These are phyloP conservation scores for Lycocorax pyrrhopterus DNA, from an alignment of 2,113 vertebrate genomes.

Conservation along the genomic window DNA sequence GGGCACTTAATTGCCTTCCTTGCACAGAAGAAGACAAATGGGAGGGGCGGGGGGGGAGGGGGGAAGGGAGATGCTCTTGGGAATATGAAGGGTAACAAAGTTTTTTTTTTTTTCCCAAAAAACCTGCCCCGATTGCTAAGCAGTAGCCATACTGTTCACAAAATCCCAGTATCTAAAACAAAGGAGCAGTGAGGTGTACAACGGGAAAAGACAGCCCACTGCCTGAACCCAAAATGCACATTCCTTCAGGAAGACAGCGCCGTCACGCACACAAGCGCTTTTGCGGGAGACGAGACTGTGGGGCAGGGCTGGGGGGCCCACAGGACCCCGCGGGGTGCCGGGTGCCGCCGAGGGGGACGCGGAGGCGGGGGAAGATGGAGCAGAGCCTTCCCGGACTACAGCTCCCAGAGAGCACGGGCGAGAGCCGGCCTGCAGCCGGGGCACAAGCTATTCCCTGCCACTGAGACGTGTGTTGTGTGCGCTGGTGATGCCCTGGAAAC, in stretches of 20 bases:
- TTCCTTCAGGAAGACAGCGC: neutral
- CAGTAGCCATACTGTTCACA: neutral
- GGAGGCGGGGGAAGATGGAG: constrained; percentile 25
- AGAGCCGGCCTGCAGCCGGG: neutral
- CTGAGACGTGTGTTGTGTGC: neutral
- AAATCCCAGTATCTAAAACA: neutral
- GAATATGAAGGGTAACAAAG: neutral
- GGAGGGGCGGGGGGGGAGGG: no score
- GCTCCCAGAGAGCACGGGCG: neutral
- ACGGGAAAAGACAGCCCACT: neutral
- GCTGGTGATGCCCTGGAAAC: neutral
- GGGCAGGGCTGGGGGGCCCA: neutral
- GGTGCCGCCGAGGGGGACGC: neutral
- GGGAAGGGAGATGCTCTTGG: neutral
- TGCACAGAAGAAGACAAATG: neutral
- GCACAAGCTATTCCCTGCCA: rapidly evolving
- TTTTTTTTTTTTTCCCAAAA: neutral
- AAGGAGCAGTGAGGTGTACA: neutral
- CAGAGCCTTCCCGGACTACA: constrained; percentile 39
- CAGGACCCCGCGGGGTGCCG: neutral
- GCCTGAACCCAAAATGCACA: neutral
- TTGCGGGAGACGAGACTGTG: neutral
- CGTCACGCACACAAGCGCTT: neutral
- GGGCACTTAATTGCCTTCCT: neutral
- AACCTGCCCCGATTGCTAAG: neutral